Percentiles rank a stretch among this genome's conserved stretches.
These are phyloP conservation scores for Falcunculus frontatus DNA, from an alignment of 2,113 vertebrate species.

Conservation along the genomic window DNA sequence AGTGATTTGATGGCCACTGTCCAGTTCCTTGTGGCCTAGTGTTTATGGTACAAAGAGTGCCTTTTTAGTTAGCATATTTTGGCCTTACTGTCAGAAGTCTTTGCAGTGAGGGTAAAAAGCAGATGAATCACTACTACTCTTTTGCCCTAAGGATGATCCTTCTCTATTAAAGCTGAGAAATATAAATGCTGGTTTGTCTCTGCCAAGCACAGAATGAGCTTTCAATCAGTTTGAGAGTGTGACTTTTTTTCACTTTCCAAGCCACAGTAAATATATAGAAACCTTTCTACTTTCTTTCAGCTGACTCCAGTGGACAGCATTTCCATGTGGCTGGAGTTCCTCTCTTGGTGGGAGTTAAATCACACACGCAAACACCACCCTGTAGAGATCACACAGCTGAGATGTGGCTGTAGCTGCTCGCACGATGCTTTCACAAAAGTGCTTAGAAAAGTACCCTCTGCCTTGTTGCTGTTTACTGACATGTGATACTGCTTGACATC, in stretches of 20 bases:
- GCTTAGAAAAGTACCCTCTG: slow-evolving; percentile 53
- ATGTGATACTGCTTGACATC: slow-evolving; percentile 69
- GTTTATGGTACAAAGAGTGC: slow-evolving; percentile 66
- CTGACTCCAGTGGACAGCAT: neutral
- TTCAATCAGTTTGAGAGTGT: neutral
- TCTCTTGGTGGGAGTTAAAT: neutral
- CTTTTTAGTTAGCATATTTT: slow-evolving; percentile 53
- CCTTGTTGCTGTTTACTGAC: slow-evolving; percentile 66
- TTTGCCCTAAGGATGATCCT: slow-evolving; percentile 43
- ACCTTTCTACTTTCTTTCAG: slow-evolving; percentile 10
- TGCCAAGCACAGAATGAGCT: slow-evolving; percentile 38
- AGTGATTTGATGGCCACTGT: slow-evolving; percentile 54
- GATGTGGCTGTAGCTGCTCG: neutral
- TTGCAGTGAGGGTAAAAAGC: slow-evolving; percentile 38
- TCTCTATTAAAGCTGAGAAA: slow-evolving; percentile 40
- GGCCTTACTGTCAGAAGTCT: slow-evolving; percentile 45
- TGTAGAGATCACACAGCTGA: slow-evolving; percentile 17
- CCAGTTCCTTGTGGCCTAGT: slow-evolving; percentile 60
- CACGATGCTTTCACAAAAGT: slow-evolving; percentile 42
- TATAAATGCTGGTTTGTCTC: slow-evolving; percentile 35
- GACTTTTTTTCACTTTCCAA: slow-evolving; percentile 13
- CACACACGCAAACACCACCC: neutral
- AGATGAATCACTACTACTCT: slow-evolving; percentile 47
- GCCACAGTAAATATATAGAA: neutral
- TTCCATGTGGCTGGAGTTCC: neutral